Base-by-base conservation (phyloP, 2,888 invertebrate species). In the Margaritifera margaritifera region DNA sequence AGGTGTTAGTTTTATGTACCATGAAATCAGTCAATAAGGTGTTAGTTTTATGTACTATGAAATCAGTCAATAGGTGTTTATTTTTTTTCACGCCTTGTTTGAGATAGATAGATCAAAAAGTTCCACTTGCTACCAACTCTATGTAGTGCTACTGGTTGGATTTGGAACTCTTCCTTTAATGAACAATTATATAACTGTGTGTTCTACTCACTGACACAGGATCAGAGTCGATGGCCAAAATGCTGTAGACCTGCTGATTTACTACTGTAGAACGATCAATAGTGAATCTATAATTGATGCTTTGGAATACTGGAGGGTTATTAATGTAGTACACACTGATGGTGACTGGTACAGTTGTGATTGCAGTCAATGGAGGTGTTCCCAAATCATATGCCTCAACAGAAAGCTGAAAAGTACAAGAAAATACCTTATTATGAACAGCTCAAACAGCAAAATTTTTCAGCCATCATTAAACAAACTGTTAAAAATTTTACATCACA, bases 341-440 rank as follows among this genome's bases (percentile, higher is more conserved):
- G 5, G 65, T 64, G 2, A 80, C 77, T 6, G 57, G 65, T 3
- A 78, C 77, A 20, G 58, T n/a, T 20, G 74, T 54, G 11, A 51
- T 62, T 4, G 76, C 62, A 6, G 64, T 64, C 24, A 69, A 66
- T 5, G 71, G 54, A 22, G 84, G 85, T 11, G 75, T 70, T 50
- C 84, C 86, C 56, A 73, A 62, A 65, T 86, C 86, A 58, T 56
- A 68, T 1, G 86, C 84, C 64, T 75, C 64, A 27, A 86, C 75
- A n/a, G 71, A 74, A 52, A 85, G 66, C 85, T 84, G 70, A n/a
- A 70, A 68, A 52, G 60, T 54, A 18, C n/a, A 65, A 22, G 11
- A 27, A 53, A 19, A 52, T 52, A 19, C 42, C 27, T 52, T 22
- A 20, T n/a, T 18, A 62, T 15, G 8, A 51, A 42, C 42, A 42